A percentile compares a stretch with the other conserved stretches of the same genome.
These are phyloP conservation scores for Spisula subtruncata DNA, from an alignment of 2,888 invertebrate genomes.

Conservation along the genomic window DNA sequence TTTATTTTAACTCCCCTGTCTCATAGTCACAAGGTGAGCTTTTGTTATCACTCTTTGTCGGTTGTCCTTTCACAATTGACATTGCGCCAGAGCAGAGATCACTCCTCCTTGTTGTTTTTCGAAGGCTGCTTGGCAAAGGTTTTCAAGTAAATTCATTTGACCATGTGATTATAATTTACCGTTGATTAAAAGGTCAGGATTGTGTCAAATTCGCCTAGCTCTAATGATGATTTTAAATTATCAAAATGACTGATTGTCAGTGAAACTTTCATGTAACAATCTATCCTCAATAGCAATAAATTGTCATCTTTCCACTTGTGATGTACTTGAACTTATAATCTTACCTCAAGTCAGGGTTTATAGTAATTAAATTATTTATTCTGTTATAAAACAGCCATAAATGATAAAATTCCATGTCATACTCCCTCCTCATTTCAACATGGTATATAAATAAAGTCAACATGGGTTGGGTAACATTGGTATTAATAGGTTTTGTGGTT, in stretches of 20 bases:
- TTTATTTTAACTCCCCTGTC: no score
- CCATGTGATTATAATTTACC: no score
- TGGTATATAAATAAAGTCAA: neutral
- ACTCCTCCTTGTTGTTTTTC: no score
- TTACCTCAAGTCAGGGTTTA: neutral
- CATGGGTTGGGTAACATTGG: neutral
- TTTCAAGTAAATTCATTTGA: no score
- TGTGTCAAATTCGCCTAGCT: no score
- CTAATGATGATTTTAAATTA: neutral
- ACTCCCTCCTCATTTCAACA: neutral
- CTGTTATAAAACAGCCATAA: neutral
- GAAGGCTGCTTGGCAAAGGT: no score
- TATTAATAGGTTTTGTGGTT: conserved; percentile 1
- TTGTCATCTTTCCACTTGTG: neutral
- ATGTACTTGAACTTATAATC: neutral
- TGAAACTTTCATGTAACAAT: neutral
- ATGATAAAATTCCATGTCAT: conserved; percentile 13
- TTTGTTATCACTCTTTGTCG: no score
- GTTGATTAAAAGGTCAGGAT: no score
- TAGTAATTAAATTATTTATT: conserved; percentile 13
- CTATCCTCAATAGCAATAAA: neutral
- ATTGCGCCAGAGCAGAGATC: no score
- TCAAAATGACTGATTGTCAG: neutral
- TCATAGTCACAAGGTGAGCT: no score
- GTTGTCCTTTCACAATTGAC: no score